phyloP scores from a whole-genome alignment of 2,888 invertebrate species.

The Lathronympha strigana region DNA sequence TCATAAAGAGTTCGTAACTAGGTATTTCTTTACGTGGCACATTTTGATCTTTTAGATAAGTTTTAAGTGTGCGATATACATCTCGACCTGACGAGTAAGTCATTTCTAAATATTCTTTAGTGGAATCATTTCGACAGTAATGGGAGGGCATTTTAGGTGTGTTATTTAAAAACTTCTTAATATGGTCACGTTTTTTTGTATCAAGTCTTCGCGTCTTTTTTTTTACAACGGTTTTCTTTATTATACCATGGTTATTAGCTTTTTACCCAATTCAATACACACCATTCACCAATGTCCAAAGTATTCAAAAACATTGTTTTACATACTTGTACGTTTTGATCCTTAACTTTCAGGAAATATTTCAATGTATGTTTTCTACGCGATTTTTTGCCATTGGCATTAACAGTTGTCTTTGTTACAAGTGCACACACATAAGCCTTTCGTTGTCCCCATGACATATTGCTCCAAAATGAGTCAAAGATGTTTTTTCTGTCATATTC shows the following conservation, averaged over 20 bases:
- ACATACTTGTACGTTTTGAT: constrained; percentile 21
- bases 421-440: constrained; percentile 23
- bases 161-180: constrained; percentile 22
- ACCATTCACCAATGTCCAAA: constrained; percentile 23
- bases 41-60: constrained; percentile 13
- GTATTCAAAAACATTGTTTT: constrained; percentile 22
- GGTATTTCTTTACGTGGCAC: constrained; percentile 16
- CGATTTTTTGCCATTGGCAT: constrained; percentile 12
- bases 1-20: constrained; percentile 19
- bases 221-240: constrained; percentile 6
- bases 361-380: constrained; percentile 14
- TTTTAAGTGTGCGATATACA: constrained; percentile 18
- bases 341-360: constrained; percentile 21
- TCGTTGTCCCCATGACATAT: constrained; percentile 23
- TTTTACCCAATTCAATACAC: constrained; percentile 21
- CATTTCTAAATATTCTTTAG: constrained; percentile 27
- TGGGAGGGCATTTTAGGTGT: constrained; percentile 22
- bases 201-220: constrained; percentile 8
- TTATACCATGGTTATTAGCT: constrained; percentile 6
- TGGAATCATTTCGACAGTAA: constrained; percentile 22
- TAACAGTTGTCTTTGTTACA: constrained; percentile 17
- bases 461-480: constrained; percentile 15
- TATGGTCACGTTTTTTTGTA: constrained; percentile 19
- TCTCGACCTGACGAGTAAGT: constrained; percentile 26
- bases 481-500: constrained; percentile 8